Conservation (phyloP, 1,140 invertebrate species). For the Drosophila pachea region DNA sequence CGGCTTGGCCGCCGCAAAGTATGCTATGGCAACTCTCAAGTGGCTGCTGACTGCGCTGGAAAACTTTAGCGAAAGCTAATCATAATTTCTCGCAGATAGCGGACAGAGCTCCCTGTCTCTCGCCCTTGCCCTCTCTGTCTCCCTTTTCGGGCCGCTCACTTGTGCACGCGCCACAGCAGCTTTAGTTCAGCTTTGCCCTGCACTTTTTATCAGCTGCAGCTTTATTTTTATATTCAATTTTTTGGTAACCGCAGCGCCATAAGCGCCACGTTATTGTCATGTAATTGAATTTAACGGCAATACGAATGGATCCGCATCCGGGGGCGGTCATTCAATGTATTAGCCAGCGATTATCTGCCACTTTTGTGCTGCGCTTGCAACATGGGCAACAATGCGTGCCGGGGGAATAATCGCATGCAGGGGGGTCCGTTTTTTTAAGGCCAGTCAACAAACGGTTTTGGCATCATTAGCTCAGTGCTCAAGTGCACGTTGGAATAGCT, state of each 20-base stretch:
- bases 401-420: constrained; percentile 17
- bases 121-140: constrained; percentile 1
- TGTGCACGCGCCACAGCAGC: constrained; percentile 33
- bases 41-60: constrained; percentile 63
- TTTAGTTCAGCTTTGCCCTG: constrained; percentile 48
- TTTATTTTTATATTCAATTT: constrained; percentile 77
- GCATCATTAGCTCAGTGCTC: constrained; percentile 1
- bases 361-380: constrained; percentile 59
- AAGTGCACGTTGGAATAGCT: neutral
- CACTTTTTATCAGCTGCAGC: constrained; percentile 68
- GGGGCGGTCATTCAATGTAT: constrained; percentile 61
- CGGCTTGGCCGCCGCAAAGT: constrained; percentile 44
- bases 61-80: constrained; percentile 74
- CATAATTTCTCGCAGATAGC: constrained; percentile 70
- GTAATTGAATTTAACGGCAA: constrained; percentile 75
- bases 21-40: constrained; percentile 55
- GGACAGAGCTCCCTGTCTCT: constrained; percentile 21
- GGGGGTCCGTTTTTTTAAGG: constrained; percentile 7
- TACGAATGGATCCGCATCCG: constrained; percentile 51
- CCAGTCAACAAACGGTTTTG: constrained; percentile 1
- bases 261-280: constrained; percentile 72
- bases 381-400: constrained; percentile 34
- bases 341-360: constrained; percentile 67
- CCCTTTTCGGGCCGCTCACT: neutral
- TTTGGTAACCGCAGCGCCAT: constrained; percentile 63